A percentile compares a stretch with the other conserved stretches of the same genome.
Evolutionary conservation across 2,888 invertebrate species (phyloP).

Genomic region (Sthenelais limicola): DNA sequence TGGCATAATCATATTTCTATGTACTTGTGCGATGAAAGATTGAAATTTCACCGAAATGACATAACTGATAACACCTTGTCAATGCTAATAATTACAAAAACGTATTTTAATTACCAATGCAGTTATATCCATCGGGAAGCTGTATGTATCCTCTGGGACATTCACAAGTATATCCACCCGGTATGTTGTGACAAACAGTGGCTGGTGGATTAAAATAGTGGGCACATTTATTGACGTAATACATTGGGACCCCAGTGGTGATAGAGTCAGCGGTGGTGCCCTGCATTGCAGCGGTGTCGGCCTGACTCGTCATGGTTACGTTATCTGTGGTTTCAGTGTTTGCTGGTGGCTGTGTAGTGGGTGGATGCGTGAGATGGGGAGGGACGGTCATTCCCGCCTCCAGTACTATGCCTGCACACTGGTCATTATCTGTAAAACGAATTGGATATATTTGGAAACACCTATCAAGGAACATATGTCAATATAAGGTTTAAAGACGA

Average conservation of each 20-base stretch:
- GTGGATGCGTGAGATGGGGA: neutral
- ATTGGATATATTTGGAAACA: too few species aligned
- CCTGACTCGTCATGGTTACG: neutral
- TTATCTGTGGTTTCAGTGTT: neutral
- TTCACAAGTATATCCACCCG: neutral
- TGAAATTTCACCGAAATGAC: too few species aligned
- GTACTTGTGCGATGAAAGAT: too few species aligned
- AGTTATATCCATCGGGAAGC: slow-evolving; percentile 1
- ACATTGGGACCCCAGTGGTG: slow-evolving; percentile 1
- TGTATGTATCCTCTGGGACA: neutral
- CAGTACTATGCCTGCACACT: slow-evolving; percentile 17
- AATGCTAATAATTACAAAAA: too few species aligned
- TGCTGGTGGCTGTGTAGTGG: neutral
- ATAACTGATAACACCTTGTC: too few species aligned
- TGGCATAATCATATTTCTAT: too few species aligned
- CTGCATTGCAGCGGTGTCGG: neutral
- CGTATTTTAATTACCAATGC: slow-evolving; percentile 27
- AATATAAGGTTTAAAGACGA: too few species aligned
- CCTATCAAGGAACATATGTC: too few species aligned
- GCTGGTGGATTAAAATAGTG: neutral
- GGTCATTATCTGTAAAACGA: neutral
- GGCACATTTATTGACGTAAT: slow-evolving; percentile 6
- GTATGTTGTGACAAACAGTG: neutral
- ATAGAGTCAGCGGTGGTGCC: neutral
- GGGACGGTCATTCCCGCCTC: neutral